Evolutionary conservation across 2,888 invertebrate genomes (phyloP), one percentile per base, ranked within the genome.

Genomic region (Heteropelma amictum): DNA sequence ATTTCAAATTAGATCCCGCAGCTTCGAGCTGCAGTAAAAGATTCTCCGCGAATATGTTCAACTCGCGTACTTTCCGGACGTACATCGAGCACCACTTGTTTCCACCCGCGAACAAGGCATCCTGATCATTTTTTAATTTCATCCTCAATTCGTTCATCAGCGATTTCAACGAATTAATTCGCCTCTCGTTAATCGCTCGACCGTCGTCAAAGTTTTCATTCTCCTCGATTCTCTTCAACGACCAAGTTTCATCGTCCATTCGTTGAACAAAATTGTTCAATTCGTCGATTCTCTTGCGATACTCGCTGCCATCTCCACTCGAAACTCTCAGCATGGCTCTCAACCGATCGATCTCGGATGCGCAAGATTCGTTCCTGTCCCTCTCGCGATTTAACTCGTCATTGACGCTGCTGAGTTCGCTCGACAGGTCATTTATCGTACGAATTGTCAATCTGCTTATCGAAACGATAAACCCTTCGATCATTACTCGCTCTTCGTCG

Each of bases 401-500:
- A 38, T 72, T 79, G 12, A 72, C 54, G 26, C 56, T 81, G 17
- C 80, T 76, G 4, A 83, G 72, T 38, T 83, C 80, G 26, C 79
- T 72, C 12, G 81, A 81, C 19, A 85, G 58, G 47, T 77, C 69
- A 14, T 78, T 76, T 2, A 85, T 73, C 5, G 80, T 80, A 8
- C 76, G 76, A 21, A 81, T 77, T 19, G 80, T 71, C 45, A 40
- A 30, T 5, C 77, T 81, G 49, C 71, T 67, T 4, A 79, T 68
- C 23, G 77, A 65, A 21, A 78, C 67, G 30, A 76, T 23, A 2
- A 53, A 47, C 10, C 38, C 64, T 30, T 64, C 72, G 7, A 84
- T 60, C 17, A 84, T 61, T 5, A 70, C 68, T 51, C n/a, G n/a
- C n/a, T n/a, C n/a, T n/a, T 85, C 85, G 30, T 84, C 72, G 7